Conservation (phyloP, 2,113 vertebrate genomes). For the Ahaetulla prasina region DNA sequence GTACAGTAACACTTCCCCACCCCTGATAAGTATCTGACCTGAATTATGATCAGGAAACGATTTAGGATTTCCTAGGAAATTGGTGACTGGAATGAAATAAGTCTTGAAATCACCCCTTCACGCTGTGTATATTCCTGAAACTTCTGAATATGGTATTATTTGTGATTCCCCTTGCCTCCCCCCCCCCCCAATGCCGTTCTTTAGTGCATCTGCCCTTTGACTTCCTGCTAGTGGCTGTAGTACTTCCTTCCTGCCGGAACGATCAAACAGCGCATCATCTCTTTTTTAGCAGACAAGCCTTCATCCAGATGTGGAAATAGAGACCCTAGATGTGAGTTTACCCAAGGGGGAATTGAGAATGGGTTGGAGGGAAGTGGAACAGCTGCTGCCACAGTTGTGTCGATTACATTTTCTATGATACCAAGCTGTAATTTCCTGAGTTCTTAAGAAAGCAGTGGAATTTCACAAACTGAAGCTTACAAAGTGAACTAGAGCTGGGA, state of each 20-base stretch:
- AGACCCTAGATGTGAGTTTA: slow-evolving; percentile 7
- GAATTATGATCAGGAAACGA: neutral
- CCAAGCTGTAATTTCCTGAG: neutral
- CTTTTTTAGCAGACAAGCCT: neutral
- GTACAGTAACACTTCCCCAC: neutral
- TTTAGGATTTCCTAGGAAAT: neutral
- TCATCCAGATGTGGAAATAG: slow-evolving; percentile 5
- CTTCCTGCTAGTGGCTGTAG: slow-evolving; percentile 24
- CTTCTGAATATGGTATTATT: neutral
- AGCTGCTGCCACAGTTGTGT: neutral
- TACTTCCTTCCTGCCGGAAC: slow-evolving; percentile 19
- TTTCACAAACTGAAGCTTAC: neutral
- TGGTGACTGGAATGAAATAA: neutral
- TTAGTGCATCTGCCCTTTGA: slow-evolving; percentile 13
- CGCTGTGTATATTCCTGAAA: neutral
- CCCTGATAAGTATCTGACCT: neutral
- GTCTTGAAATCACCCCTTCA: neutral
- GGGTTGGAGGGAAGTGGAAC: neutral
- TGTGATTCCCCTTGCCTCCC: neutral
- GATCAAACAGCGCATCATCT: neutral
- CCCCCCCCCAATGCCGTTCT: neutral
- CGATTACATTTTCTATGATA: neutral
- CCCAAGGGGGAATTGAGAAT: neutral
- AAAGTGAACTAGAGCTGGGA: neutral
- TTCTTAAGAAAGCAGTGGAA: neutral